phyloP scores from a whole-genome alignment of 2,888 invertebrate species.

The Nomada lathburiana region DNA sequence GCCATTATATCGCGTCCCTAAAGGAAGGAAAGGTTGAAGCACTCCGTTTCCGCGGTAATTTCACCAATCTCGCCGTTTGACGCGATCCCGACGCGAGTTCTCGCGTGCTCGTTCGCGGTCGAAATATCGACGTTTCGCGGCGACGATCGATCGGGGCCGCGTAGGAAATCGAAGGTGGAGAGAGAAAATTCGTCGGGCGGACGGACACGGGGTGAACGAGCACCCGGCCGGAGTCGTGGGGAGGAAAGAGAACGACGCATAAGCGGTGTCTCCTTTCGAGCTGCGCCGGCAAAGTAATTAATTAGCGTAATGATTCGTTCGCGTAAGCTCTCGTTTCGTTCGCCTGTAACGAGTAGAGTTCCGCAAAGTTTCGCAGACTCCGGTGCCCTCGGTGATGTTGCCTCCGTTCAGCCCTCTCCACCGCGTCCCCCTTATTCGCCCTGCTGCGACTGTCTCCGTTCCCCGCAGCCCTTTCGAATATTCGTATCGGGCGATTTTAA shows the following conservation, averaged over 20 bases:
- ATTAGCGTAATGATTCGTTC: constrained; percentile 79
- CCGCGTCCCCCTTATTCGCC: not conserved
- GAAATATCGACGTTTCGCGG: constrained; percentile 23
- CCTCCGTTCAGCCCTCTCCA: constrained; percentile 12
- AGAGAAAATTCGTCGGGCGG: not conserved
- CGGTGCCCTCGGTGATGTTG: constrained; percentile 46
- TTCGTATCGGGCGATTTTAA: constrained; percentile 75
- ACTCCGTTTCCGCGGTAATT: constrained; percentile 10
- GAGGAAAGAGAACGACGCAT: constrained; percentile 21
- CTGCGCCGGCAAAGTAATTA: constrained; percentile 70
- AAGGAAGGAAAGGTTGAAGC: constrained; percentile 11
- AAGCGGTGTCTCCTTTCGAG: constrained; percentile 59
- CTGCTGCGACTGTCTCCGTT: not conserved
- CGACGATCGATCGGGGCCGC: not conserved
- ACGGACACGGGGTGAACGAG: not conserved
- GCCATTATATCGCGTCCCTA: constrained; percentile 33
- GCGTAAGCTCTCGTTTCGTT: constrained; percentile 70
- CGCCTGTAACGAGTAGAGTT: constrained; percentile 70
- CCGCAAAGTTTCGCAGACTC: constrained; percentile 64
- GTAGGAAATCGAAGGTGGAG: not conserved
- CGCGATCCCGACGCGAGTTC: constrained; percentile 7
- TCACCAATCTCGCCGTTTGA: constrained; percentile 46
- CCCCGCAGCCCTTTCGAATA: constrained; percentile 49
- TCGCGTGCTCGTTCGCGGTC: not conserved
- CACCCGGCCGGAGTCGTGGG: not conserved